Evolutionary conservation across 2,113 vertebrate genomes (phyloP).

Genomic region (Tetrax tetrax): DNA sequence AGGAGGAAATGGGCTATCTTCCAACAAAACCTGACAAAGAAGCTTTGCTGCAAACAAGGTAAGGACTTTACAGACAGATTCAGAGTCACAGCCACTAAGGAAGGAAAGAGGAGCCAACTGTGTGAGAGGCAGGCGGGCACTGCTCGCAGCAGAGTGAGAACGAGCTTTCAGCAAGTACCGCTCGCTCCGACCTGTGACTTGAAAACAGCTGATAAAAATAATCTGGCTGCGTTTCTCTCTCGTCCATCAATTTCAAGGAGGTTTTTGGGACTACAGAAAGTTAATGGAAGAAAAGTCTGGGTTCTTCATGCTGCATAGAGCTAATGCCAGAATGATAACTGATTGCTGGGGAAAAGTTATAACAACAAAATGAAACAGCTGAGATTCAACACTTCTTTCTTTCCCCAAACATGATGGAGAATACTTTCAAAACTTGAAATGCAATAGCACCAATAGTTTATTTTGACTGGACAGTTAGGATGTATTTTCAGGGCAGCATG

Average conservation of each 20-base stretch:
- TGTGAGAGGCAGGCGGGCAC: neutral
- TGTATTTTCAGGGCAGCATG: neutral
- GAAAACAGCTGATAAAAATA: conserved; percentile 1
- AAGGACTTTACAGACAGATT: neutral
- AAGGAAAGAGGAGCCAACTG: neutral
- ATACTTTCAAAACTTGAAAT: conserved; percentile 3
- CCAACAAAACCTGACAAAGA: neutral
- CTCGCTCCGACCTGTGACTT: neutral
- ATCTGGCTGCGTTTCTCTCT: neutral
- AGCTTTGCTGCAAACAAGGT: neutral
- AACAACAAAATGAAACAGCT: neutral
- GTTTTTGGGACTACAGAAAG: neutral
- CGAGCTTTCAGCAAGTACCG: neutral
- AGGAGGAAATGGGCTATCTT: neutral
- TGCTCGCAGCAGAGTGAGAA: neutral
- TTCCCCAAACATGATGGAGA: neutral
- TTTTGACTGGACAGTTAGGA: conserved; percentile 31
- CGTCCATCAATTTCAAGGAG: neutral
- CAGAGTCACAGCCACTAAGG: neutral
- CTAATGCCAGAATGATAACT: neutral
- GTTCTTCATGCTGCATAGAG: neutral
- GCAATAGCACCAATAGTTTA: neutral
- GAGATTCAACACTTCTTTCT: neutral
- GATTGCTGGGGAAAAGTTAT: neutral
- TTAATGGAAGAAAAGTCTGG: neutral